These are phyloP conservation scores for Polymixis flavicincta DNA, from an alignment of 2,888 invertebrate species.

Conservation along the genomic window DNA sequence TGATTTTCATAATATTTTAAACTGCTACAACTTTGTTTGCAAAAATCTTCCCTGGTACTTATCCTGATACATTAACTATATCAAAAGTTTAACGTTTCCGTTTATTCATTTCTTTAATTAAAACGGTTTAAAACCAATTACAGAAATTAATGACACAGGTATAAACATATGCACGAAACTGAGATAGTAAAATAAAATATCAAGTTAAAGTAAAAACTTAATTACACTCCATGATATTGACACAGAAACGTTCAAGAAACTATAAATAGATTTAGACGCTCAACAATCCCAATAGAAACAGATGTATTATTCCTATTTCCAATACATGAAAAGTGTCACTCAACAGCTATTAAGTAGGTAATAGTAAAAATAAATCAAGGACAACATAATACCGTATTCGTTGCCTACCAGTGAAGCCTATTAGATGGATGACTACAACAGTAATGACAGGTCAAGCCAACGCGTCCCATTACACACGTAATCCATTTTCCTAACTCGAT, in stretches of 20 bases:
- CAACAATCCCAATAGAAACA: too few species aligned
- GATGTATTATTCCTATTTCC: not conserved
- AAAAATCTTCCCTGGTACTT: not conserved
- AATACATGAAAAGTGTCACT: not conserved
- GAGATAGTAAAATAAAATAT: too few species aligned
- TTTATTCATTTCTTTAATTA: too few species aligned
- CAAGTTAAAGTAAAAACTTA: too few species aligned
- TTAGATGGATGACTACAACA: conserved; percentile 38
- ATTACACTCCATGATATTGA: not conserved
- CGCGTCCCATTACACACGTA: conserved; percentile 40
- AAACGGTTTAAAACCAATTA: too few species aligned
- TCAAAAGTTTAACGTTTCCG: not conserved
- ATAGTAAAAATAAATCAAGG: conserved; percentile 31
- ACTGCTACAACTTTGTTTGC: not conserved
- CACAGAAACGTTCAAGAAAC: not conserved
- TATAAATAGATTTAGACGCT: too few species aligned
- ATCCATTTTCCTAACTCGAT: conserved; percentile 47
- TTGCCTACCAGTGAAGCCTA: conserved; percentile 36
- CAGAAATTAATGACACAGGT: too few species aligned
- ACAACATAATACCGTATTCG: conserved; percentile 8
- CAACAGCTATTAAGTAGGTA: not conserved
- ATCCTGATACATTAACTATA: not conserved
- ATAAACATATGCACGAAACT: too few species aligned
- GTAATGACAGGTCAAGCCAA: conserved; percentile 47
- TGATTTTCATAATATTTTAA: not conserved